Conservation (phyloP, 2,113 vertebrate species). For the Nasalis larvatus region DNA sequence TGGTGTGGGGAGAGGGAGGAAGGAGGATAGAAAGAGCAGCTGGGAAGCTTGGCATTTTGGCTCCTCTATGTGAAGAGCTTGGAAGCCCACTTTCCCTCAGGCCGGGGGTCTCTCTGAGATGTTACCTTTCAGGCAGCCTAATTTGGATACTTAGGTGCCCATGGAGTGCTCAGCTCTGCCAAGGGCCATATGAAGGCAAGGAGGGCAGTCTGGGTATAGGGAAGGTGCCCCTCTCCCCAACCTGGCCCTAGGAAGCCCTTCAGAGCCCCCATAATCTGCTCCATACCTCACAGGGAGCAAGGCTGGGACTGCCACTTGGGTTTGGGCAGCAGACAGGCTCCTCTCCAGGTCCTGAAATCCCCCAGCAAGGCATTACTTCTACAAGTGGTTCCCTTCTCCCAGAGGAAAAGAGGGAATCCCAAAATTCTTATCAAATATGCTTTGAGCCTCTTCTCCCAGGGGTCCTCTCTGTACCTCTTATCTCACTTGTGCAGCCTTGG, state of each 20-base stretch:
- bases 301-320: no score
- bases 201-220: background rate
- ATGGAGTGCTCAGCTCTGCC: background rate
- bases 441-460: background rate
- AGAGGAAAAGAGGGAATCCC: background rate
- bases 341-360: background rate
- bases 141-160: background rate
- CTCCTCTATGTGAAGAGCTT: background rate
- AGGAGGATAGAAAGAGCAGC: background rate
- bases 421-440: background rate
- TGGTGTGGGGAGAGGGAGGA: accelerated
- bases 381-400: background rate
- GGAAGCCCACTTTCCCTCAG: background rate
- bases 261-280: background rate
- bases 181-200: background rate
- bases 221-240: background rate
- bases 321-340: background rate
- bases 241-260: background rate
- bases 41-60: background rate
- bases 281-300: background rate
- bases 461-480: background rate
- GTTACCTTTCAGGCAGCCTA: background rate
- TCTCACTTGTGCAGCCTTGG: background rate
- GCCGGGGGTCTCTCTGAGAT: background rate
- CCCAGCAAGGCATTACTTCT: background rate